Percentiles rank a stretch among this genome's conserved stretches.
Evolutionary conservation across 2,797 vertebrate species (phyloP).

Genomic region (Vespertilio murinus): DNA sequence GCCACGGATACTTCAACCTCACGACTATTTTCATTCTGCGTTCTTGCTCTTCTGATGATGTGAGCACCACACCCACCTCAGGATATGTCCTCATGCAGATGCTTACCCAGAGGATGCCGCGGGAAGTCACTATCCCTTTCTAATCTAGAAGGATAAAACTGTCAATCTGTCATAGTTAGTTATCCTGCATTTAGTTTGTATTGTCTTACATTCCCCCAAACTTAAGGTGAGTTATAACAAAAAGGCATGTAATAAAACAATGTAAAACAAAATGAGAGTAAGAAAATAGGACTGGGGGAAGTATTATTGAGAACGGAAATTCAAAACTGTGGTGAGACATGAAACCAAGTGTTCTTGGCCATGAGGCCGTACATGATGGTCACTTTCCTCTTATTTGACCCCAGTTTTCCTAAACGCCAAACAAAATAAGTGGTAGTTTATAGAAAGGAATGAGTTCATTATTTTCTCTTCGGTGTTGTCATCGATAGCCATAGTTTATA

Average conservation of each 20-base stretch:
- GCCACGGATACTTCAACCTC: not conserved
- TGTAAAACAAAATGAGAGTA: not conserved
- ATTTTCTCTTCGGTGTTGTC: not conserved
- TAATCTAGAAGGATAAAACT: not conserved
- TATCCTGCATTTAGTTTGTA: not conserved
- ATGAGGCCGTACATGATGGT: not conserved
- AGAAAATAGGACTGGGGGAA: not conserved
- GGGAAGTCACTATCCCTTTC: not conserved
- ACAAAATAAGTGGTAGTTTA: not conserved
- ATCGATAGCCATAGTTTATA: not conserved
- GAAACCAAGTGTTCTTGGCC: not conserved
- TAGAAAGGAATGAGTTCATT: not conserved
- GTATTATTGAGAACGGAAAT: not conserved
- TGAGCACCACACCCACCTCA: not conserved
- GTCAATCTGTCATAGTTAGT: not conserved
- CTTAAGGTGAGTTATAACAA: not conserved
- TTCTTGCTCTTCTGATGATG: not conserved
- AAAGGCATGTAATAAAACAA: not conserved
- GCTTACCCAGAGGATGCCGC: not conserved
- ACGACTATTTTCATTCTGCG: not conserved
- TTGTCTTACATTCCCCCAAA: not conserved
- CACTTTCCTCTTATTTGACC: not conserved
- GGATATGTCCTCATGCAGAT: not conserved
- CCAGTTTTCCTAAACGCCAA: not conserved
- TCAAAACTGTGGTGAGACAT: not conserved